These are phyloP conservation scores for Romanogobio albipinnatus DNA, from an alignment of 2,113 vertebrate species.

Conservation along the genomic window DNA sequence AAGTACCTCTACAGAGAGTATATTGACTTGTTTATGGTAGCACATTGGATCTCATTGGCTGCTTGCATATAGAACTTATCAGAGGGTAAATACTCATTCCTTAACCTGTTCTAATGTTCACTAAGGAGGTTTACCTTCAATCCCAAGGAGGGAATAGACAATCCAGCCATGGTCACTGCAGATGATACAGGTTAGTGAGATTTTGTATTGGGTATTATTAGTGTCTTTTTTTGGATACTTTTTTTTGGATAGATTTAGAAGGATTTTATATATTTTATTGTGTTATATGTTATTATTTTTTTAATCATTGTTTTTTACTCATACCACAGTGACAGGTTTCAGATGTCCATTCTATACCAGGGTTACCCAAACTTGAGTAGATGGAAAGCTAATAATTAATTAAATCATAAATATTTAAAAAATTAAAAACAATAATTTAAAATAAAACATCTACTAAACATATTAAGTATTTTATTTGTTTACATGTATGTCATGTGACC, in stretches of 20 bases:
- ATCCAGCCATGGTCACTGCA: conserved; percentile 85
- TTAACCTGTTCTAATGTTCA: conserved; percentile 45
- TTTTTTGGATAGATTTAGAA: not conserved
- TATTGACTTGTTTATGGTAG: conserved; percentile 33
- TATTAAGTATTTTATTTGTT: not conserved
- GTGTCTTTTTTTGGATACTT: not conserved
- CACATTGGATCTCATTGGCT: conserved; percentile 22
- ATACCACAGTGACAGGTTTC: not conserved
- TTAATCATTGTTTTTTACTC: not conserved
- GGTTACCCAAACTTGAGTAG: not conserved
- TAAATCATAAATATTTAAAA: not conserved
- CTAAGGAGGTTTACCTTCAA: conserved; percentile 88
- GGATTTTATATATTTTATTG: not conserved
- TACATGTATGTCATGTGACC: not conserved
- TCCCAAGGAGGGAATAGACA: conserved; percentile 92
- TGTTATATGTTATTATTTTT: not conserved
- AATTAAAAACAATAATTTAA: not conserved
- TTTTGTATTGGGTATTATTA: not conserved
- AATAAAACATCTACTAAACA: not conserved
- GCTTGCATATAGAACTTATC: conserved; percentile 23
- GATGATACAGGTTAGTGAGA: conserved; percentile 81
- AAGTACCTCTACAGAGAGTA: conserved; percentile 12
- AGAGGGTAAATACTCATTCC: not conserved
- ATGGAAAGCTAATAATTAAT: not conserved
- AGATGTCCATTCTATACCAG: not conserved